Evolutionary conservation across 2,888 invertebrate species (phyloP), one percentile per base, ranked within the genome.

Genomic region (Acanthosoma haemorrhoidale): DNA sequence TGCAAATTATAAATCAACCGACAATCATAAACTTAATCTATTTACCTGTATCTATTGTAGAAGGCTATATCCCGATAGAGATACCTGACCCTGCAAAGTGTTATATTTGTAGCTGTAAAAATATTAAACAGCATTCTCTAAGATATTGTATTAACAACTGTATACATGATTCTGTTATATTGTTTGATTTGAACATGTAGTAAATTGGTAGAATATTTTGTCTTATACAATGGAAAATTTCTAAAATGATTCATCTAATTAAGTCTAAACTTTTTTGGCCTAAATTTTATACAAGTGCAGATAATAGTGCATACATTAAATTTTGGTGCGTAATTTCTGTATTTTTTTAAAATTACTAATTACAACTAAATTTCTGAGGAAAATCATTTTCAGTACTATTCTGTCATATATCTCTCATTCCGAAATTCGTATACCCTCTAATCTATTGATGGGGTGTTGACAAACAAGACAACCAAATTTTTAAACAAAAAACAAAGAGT

Each of bases 1-100:
- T 63, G 36, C 25, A 43, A 41, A 70, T 58, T 34, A 4, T 51
- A 63, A 70, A 70, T 64, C 63, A 70, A 67, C 59, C 67, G 36
- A 68, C 59, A 59, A 39, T 63, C 60, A 71, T 68, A 69, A 73
- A 73, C 73, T 73, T 73, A 73, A 73, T 73, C 74, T 75, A 73
- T 73, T 41, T 75, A 75, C 75, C 75, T 75, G 75, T 74, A 74
- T 74, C 74, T 75, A 74, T 74, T 75, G 74, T 73, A 69, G 71
- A 75, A 75, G 75, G 75, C 75, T 72, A 73, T 73, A 73, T 73
- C 75, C 72, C 72, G 43, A 43, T 71, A 51, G 74, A 73, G 74
- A 74, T 74, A 75, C 72, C 60, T 72, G 74, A 75, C 75, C 75
- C 75, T 75, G 75, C 75, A 75, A 67, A 75, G 69, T 74, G 74